Conservation (phyloP, 2,113 vertebrate species). For the Tyrannus savana region DNA sequence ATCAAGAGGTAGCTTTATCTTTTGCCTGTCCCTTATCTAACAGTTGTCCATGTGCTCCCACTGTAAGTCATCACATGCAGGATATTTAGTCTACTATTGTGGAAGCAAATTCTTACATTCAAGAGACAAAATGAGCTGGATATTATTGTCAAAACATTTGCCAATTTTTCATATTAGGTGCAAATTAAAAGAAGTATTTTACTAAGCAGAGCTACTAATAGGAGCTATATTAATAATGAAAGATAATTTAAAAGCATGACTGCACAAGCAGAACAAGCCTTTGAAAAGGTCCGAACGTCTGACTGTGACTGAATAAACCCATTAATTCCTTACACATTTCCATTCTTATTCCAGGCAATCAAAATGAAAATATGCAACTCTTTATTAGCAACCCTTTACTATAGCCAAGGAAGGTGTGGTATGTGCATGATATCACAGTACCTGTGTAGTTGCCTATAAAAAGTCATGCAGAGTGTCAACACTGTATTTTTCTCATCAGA, state of each 20-base stretch:
- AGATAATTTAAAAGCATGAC: constrained; percentile 65
- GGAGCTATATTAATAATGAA: constrained; percentile 65
- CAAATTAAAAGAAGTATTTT: constrained; percentile 67
- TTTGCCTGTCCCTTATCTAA: neutral
- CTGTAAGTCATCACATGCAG: fast-evolving
- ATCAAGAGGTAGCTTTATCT: neutral
- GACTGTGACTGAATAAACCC: constrained; percentile 54
- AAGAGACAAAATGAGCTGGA: constrained; percentile 4
- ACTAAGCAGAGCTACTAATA: constrained; percentile 67
- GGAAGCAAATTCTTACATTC: neutral
- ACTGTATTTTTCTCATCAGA: neutral
- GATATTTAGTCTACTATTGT: neutral
- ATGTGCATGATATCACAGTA: neutral
- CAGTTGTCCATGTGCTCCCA: neutral
- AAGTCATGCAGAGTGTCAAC: neutral
- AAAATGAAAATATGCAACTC: constrained; percentile 7
- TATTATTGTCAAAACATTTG: constrained; percentile 67
- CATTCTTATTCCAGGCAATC: constrained; percentile 52
- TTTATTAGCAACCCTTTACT: neutral
- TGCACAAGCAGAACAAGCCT: constrained; percentile 60
- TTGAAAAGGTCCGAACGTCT: constrained; percentile 33
- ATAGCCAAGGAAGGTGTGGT: neutral
- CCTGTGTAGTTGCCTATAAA: constrained; percentile 13
- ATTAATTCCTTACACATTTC: constrained; percentile 57
- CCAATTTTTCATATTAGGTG: constrained; percentile 55